These are phyloP conservation scores for Luidia sarsii DNA, from an alignment of 53 echinoderm and acorn worm genomes.

Conservation along the genomic window DNA sequence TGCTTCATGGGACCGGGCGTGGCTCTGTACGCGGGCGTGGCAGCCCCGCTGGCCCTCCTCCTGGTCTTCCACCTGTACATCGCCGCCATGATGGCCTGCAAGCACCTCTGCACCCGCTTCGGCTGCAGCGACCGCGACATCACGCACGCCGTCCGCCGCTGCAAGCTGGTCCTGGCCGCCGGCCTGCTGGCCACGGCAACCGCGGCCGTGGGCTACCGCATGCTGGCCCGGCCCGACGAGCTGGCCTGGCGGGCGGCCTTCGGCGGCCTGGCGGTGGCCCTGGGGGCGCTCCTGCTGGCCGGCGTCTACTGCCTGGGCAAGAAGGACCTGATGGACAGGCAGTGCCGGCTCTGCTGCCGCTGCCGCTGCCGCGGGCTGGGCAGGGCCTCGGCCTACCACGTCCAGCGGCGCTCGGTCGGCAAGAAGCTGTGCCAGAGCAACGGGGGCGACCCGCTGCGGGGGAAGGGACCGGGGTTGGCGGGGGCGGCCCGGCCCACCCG, in stretches of 20 bases:
- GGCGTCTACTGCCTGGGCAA: slow-evolving; percentile 48
- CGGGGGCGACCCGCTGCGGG: neutral
- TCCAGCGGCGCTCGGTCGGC: slow-evolving; percentile 42
- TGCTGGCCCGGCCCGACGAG: slow-evolving; percentile 26
- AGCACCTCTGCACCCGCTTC: slow-evolving; percentile 38
- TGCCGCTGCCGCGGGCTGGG: slow-evolving; percentile 31
- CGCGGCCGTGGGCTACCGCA: slow-evolving; percentile 32
- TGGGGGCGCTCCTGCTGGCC: slow-evolving; percentile 19
- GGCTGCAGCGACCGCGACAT: slow-evolving; percentile 49
- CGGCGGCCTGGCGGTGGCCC: slow-evolving; percentile 3
- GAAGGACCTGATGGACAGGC: slow-evolving; percentile 37
- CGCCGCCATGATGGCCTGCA: slow-evolving; percentile 20
- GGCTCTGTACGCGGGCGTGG: slow-evolving; percentile 35
- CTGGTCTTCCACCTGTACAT: slow-evolving; percentile 38
- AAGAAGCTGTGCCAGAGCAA: slow-evolving; percentile 49
- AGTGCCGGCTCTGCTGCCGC: slow-evolving; percentile 39
- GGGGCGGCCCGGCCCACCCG: slow-evolving; percentile 27
- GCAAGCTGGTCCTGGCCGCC: slow-evolving; percentile 19
- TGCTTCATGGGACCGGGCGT: slow-evolving; percentile 31
- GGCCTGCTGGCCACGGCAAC: slow-evolving; percentile 21
- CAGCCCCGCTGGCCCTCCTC: slow-evolving; percentile 18
- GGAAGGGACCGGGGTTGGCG: too few species aligned
- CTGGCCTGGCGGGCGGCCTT: neutral
- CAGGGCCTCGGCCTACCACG: slow-evolving; percentile 35
- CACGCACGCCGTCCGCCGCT: slow-evolving; percentile 47